Evolutionary conservation across 1,140 invertebrate species (phyloP).

Genomic region (Hypsibius dujardini): DNA sequence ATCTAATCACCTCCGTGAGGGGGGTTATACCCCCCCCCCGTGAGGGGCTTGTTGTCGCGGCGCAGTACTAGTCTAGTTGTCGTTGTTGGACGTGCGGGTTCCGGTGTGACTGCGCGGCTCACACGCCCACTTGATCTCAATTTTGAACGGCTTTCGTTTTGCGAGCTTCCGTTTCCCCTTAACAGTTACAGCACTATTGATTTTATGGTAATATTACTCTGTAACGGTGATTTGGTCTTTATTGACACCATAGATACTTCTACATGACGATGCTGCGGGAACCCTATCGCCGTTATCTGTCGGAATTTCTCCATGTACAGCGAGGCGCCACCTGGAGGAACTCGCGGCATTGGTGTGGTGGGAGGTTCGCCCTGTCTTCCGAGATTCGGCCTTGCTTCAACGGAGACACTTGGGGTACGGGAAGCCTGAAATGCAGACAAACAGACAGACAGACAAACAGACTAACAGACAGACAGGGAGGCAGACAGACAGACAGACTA

Average conservation of each 20-base stretch:
- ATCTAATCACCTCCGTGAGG: too few relatives aligned
- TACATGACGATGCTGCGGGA: conserved; percentile 86
- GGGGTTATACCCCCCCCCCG: too few relatives aligned
- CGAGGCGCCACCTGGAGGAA: conserved; percentile 85
- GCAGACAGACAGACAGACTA: too few relatives aligned
- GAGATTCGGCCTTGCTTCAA: background rate
- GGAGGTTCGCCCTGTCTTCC: conserved; percentile 14
- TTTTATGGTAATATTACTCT: conserved; percentile 18
- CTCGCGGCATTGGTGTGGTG: conserved; percentile 58
- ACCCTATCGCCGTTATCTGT: conserved; percentile 70
- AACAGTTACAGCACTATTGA: conserved; percentile 20
- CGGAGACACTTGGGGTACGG: conserved; percentile 12
- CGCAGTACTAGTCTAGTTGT: too few relatives aligned
- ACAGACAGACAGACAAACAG: background rate
- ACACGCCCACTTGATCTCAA: too few relatives aligned
- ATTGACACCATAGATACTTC: conserved; percentile 49
- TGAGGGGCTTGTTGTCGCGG: too few relatives aligned
- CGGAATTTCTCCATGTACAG: conserved; percentile 84
- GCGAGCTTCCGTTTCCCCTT: background rate
- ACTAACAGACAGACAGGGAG: too few relatives aligned
- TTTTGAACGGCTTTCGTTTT: background rate
- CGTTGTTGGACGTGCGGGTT: too few relatives aligned
- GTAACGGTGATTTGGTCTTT: conserved; percentile 20
- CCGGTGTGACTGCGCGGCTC: too few relatives aligned
- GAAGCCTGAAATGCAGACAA: background rate